phyloP scores from a whole-genome alignment of 1,140 invertebrate genomes.

The Marisa cornuarietis region DNA sequence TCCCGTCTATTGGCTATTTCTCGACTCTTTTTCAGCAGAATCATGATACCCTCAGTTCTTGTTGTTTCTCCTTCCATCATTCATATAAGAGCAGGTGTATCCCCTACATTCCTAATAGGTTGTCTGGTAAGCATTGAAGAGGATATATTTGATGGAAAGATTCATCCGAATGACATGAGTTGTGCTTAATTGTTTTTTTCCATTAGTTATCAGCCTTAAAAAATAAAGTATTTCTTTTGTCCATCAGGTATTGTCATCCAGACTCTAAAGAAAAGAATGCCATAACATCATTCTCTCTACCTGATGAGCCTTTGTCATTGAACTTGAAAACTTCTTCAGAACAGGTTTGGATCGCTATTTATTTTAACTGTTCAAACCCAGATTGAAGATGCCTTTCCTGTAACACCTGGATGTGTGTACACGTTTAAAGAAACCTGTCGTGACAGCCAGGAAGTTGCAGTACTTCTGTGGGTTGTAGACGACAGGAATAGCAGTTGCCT shows the following conservation, averaged over 20 bases:
- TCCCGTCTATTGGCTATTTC: no score
- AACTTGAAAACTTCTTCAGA: slow-evolving; percentile 58
- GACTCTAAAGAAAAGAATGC: slow-evolving; percentile 52
- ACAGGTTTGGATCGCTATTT: slow-evolving; percentile 24
- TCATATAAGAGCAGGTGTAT: no score
- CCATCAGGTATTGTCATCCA: slow-evolving; percentile 50
- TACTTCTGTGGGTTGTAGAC: slow-evolving; percentile 4
- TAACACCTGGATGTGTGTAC: background rate
- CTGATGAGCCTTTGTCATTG: slow-evolving; percentile 74
- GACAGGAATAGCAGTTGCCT: slow-evolving; percentile 1
- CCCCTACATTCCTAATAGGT: no score
- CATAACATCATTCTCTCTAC: slow-evolving; percentile 71
- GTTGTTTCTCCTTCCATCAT: no score
- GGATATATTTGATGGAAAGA: no score
- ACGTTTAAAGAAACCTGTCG: background rate
- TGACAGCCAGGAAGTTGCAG: slow-evolving; percentile 8
- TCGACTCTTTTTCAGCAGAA: no score
- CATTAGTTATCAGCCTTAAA: no score
- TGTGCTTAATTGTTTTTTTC: no score
- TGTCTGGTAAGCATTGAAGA: no score
- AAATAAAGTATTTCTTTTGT: slow-evolving; percentile 1
- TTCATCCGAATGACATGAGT: no score
- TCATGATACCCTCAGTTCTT: no score
- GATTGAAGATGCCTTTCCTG: background rate
- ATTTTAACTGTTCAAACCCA: background rate